These are phyloP conservation scores for Chironomus tentans DNA, from an alignment of 2,888 invertebrate genomes.

Conservation along the genomic window DNA sequence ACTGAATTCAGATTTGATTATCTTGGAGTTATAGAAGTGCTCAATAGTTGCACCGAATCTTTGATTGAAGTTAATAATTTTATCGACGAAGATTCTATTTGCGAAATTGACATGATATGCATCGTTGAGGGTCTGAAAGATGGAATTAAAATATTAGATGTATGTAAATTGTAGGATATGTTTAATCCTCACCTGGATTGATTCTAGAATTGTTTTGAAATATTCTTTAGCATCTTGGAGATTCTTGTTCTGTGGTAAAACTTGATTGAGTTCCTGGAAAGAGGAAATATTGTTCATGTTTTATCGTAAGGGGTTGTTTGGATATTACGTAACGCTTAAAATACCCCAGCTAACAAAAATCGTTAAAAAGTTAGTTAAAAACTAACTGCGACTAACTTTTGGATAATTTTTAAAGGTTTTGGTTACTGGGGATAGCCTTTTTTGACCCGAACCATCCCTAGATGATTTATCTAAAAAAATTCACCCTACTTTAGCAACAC, in stretches of 20 bases:
- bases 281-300: not conserved
- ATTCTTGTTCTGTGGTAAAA: slow-evolving; percentile 9
- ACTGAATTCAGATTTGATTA: slow-evolving; percentile 55
- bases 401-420: too few relatives aligned
- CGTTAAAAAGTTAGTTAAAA: too few relatives aligned
- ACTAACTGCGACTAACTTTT: too few relatives aligned
- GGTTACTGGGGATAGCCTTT: too few relatives aligned
- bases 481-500: too few relatives aligned
- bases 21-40: slow-evolving; percentile 55
- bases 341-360: too few relatives aligned
- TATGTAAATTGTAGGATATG: not conserved
- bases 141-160: not conserved
- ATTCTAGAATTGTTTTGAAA: not conserved
- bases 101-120: slow-evolving; percentile 54
- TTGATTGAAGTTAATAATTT: slow-evolving; percentile 47
- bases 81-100: slow-evolving; percentile 54
- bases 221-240: slow-evolving; percentile 9
- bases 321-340: too few relatives aligned
- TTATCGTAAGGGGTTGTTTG: too few relatives aligned
- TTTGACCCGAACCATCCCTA: too few relatives aligned
- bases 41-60: slow-evolving; percentile 54
- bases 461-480: too few relatives aligned
- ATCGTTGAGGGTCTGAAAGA: slow-evolving; percentile 29
- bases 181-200: not conserved
- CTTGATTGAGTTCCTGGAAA: slow-evolving; percentile 10